Evolutionary conservation across 2,888 invertebrate genomes (phyloP), one percentile per base, ranked within the genome.

Genomic region (Zelleria hepariella): DNA sequence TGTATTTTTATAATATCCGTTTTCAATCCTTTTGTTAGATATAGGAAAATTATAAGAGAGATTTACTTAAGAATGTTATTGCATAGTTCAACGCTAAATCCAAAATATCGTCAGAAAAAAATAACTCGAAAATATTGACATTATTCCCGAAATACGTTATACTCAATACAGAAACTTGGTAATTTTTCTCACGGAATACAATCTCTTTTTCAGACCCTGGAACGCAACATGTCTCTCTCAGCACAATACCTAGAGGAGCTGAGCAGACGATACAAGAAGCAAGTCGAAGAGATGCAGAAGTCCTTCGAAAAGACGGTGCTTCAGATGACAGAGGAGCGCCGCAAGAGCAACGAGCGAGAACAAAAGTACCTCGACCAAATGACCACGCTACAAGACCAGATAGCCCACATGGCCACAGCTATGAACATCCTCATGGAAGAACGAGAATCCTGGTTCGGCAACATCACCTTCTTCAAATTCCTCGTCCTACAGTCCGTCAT

Each of bases 241-340:
- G 95, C 96, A 62, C 97, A 98, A 80, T 99, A 99, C 80, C 89
- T 99, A 66, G 98, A 98, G 79, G 98, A 99, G 78, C 87, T 99
- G 66, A 98, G 98, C 81, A 93, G 95, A 60, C 91, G 98, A 18
- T 99, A 98, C 85, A 97, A 97, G 77, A 96, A 96, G 69, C 98
- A 98, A 86, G 97, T 98, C 57, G 98, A 98, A 80, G 98, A 98
- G 72, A 94, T 98, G 92, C 96, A 97, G 78, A 91, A 92, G 67
- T 92, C 95, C 3, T 91, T 96, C 67, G 94, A 95, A 67, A 94
- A 94, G 69, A 95, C 95, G 0, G 90, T 96, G 32, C 87, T 90
- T 24, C 91, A 93, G 57, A 91, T 94, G 86, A 91, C 91, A 61
- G 95, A 95, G 65, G 94, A 95, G 70, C 91, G 92, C 58, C 89